Base-by-base conservation (phyloP, 23 tunicate genomes). In the Halocynthia aurantium region DNA sequence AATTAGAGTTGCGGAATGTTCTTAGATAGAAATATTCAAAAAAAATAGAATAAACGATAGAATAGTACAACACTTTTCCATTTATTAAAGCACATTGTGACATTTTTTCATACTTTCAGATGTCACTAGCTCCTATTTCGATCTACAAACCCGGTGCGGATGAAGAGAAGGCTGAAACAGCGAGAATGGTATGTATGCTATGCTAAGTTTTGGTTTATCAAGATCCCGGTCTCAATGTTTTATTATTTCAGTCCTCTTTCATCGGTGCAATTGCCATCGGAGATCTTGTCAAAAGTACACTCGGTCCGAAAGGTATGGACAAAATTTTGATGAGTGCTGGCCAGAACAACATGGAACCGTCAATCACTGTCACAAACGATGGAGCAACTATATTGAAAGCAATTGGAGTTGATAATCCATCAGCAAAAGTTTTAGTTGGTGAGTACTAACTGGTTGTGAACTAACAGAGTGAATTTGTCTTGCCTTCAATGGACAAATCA, bases 291-390 rank as follows among this genome's bases (percentile, higher is more conserved):
- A 96, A 96, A 78, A 83, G 90, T 74, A 96, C 99, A 8, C 84
- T 96, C 15, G 99, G 99, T 50, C 99, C 99, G 1, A 85, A 91
- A 75, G 99, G 99, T 22, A 96, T 96, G 99, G 99, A 96, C 75
- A 96, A 96, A 62, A 96, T 96, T 53, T 72, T 96, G 76, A 84
- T 92, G 81, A 92, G 89, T 56, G 64, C 80, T 5, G 90, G 89
- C 0, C 75, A 73, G 8, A 76, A 67, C 44, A 67, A 77, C 18
- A 13, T 62, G 52, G 98, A 92, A 82, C 92, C 98, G 0, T 81
- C 82, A 6, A 86, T 96, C 81, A 84, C 88, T 8, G 99, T 96
- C 22, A 96, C 99, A 40, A 96, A 96, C 62, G 99, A 96, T 71
- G 99, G 99, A 22, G 99, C 99, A 15, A 96, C 99, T 7, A 96